A percentile compares a stretch with the other conserved stretches of the same genome.
These are phyloP conservation scores for Tauraco hartlaubi DNA, from an alignment of 2,797 vertebrate genomes.

Conservation along the genomic window DNA sequence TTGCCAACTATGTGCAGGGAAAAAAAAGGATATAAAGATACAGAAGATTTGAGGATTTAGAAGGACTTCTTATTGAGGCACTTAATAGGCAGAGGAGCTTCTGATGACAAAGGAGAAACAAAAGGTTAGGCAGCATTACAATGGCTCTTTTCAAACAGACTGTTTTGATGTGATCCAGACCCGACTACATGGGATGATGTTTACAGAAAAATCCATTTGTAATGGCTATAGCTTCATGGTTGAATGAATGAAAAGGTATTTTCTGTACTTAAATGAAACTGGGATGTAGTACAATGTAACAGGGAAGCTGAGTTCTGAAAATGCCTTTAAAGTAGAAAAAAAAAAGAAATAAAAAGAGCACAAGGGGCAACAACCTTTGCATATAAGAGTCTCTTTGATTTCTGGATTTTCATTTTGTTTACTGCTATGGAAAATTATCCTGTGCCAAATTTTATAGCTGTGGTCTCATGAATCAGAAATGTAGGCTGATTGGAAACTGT, in stretches of 20 bases:
- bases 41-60: not conserved
- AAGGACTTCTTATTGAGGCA: not conserved
- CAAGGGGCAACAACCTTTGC: not conserved
- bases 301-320: not conserved
- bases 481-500: conserved; percentile 21
- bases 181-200: not conserved
- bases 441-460: conserved; percentile 15
- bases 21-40: not conserved
- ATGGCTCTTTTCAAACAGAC: not conserved
- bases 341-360: not conserved
- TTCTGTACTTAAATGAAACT: not conserved
- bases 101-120: not conserved
- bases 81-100: not conserved
- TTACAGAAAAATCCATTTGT: not conserved
- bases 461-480: conserved; percentile 32
- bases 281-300: not conserved
- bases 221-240: not conserved
- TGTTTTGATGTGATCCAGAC: not conserved
- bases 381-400: not conserved
- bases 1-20: not conserved
- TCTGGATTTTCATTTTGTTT: conserved; percentile 35
- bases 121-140: not conserved
- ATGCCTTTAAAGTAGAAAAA: not conserved
- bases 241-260: conserved; percentile 33
- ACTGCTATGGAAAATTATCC: conserved; percentile 25